Percentiles rank a stretch among this genome's conserved stretches.
phyloP scores from a whole-genome alignment of 2,797 vertebrate species.

The Micromesistius poutassou region DNA sequence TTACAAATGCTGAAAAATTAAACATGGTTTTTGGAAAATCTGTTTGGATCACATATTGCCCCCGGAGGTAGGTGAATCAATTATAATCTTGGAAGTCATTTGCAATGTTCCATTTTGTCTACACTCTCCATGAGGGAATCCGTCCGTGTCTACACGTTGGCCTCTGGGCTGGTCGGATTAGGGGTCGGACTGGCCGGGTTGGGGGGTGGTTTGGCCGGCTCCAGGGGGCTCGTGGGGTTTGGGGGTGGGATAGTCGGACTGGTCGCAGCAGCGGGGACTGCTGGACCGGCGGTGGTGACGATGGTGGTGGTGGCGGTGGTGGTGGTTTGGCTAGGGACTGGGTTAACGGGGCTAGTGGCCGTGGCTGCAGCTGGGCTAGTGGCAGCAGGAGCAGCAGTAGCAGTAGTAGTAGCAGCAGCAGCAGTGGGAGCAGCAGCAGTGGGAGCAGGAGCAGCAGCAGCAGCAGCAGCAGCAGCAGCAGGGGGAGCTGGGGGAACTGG shows the following conservation, averaged over 20 bases:
- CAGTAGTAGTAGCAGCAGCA: constrained; percentile 30
- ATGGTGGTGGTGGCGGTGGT: constrained; percentile 46
- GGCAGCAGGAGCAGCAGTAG: neutral
- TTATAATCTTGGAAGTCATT: constrained; percentile 93
- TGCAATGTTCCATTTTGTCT: constrained; percentile 85
- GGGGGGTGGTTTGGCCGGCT: constrained; percentile 54
- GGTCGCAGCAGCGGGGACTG: constrained; percentile 50
- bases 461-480: constrained; percentile 30
- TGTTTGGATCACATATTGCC: constrained; percentile 82
- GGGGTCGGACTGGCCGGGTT: constrained; percentile 64
- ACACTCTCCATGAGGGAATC: constrained; percentile 72
- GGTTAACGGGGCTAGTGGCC: constrained; percentile 44
- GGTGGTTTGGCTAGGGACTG: constrained; percentile 35
- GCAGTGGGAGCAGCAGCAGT: constrained; percentile 34
- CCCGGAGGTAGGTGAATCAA: constrained; percentile 97
- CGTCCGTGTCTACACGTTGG: constrained; percentile 86
- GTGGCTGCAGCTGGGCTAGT: constrained; percentile 41
- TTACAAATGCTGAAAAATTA: constrained; percentile 71
- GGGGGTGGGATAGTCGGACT: constrained; percentile 55
- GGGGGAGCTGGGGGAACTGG: constrained; percentile 10
- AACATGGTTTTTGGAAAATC: constrained; percentile 63
- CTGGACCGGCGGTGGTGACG: constrained; percentile 38
- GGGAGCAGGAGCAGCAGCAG: neutral
- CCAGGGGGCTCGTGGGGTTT: constrained; percentile 52
- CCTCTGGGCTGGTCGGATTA: constrained; percentile 88